Evolutionary conservation across 2,888 invertebrate species (phyloP).

Genomic region (Drepanosiphum platanoidis): DNA sequence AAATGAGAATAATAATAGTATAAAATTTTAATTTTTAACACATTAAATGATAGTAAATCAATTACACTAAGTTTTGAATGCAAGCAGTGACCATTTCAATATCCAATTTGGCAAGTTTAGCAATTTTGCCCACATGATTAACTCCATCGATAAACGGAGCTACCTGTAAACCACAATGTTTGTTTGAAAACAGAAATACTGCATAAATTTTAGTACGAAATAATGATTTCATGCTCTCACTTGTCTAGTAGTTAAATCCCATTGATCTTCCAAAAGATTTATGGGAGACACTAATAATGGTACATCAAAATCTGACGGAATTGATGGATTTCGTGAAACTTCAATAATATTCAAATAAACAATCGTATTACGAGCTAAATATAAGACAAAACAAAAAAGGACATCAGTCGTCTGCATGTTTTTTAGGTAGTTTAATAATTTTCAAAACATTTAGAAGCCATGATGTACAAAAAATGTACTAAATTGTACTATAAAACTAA

Average conservation of each 20-base stretch:
- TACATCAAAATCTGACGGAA: slow-evolving; percentile 89
- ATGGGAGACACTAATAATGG: slow-evolving; percentile 81
- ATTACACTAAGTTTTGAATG: slow-evolving; percentile 87
- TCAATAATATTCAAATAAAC: slow-evolving; percentile 89
- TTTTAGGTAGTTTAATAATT: too few relatives aligned
- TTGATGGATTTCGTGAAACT: slow-evolving; percentile 81
- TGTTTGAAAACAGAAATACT: not conserved
- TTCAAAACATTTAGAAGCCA: too few relatives aligned
- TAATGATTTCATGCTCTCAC: slow-evolving; percentile 69
- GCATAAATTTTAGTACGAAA: slow-evolving; percentile 64
- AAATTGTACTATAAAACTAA: too few relatives aligned
- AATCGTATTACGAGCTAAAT: slow-evolving; percentile 83
- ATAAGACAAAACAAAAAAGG: too few relatives aligned
- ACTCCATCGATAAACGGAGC: slow-evolving; percentile 91
- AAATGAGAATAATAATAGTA: too few relatives aligned
- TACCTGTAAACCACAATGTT: slow-evolving; percentile 70
- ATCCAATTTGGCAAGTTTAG: slow-evolving; percentile 90
- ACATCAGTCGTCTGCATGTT: too few relatives aligned
- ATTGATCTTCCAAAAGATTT: slow-evolving; percentile 77
- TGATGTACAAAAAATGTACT: too few relatives aligned
- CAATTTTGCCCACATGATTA: slow-evolving; percentile 90
- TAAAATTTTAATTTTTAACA: not conserved
- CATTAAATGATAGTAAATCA: slow-evolving; percentile 64
- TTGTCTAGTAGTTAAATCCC: slow-evolving; percentile 95
- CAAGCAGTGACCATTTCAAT: slow-evolving; percentile 93